Base-by-base conservation (phyloP, 2,888 invertebrate genomes). In the Tortricodes alternella region DNA sequence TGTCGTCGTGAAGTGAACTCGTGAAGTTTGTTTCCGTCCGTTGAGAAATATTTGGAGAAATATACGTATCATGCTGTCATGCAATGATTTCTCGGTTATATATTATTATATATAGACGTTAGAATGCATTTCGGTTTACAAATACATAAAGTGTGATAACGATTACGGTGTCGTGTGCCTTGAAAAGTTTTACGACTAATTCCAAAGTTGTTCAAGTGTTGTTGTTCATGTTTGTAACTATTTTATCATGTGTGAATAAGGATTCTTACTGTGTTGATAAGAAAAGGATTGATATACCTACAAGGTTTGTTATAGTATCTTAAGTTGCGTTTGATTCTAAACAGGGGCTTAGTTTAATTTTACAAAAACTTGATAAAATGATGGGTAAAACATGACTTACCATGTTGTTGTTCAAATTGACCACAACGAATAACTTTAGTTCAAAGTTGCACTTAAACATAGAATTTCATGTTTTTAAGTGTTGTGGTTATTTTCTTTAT, bases 181-280 rank as follows among this genome's bases (percentile, higher is more conserved):
- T 77, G 64, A 65, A 77, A 80, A 83, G 84, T 82, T 83, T 85
- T 82, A 79, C 78, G 70, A 71, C 67, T 62, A 76, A 77, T 74
- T 77, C 74, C 64, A 65, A 72, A 75, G 66, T 74, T 71, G 62
- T 43, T 55, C 53, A 61, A 64, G 64, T 63, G 64, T 63, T 59
- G 58, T 59, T 58, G 51, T 59, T 56, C 55, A 39, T 29, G 29
- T 43, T 55, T 48, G n/a, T 37, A 39, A 52, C 55, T 61, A 44
- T 62, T 63, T 41, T 39, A 52, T 27, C 46, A 52, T 58, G 46
- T 39, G 52, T 34, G 19, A 46, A 29, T 52, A 46, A 52, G 32
- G 39, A 7, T 34, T 51, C 15, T 24, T 19, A 39, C 9, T 51
- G 52, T 52, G 41, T 46, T 39, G 46, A 56, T 50, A 56, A 50